phyloP scores from a whole-genome alignment of 2,113 vertebrate species.

The Daphoenositta chrysoptera region DNA sequence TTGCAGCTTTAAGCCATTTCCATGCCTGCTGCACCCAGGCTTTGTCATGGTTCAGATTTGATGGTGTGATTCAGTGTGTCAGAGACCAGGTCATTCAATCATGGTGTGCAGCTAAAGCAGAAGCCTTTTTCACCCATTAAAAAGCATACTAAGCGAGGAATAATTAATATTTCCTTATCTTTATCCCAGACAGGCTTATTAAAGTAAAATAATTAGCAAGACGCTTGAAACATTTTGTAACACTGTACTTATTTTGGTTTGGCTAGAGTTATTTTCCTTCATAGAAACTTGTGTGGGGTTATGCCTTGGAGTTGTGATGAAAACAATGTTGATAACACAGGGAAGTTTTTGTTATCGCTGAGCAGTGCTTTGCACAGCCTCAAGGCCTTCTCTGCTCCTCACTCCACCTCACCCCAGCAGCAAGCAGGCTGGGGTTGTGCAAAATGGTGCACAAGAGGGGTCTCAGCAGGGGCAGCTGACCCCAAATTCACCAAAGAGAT shows the following conservation, averaged over 20 bases:
- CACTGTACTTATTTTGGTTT: not conserved
- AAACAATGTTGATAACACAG: not conserved
- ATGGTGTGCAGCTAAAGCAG: not conserved
- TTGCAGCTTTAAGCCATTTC: not conserved
- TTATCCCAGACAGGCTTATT: not conserved
- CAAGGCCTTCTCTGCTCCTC: not conserved
- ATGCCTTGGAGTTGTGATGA: not conserved
- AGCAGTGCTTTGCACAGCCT: not conserved
- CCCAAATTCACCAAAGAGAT: not conserved
- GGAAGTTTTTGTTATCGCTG: not conserved
- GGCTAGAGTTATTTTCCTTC: not conserved
- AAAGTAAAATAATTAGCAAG: not conserved
- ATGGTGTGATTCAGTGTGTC: not conserved
- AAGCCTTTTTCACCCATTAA: not conserved
- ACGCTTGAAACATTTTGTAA: not conserved
- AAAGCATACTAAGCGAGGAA: not conserved
- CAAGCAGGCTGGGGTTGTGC: not conserved
- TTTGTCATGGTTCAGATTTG: not conserved
- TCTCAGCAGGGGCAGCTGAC: not conserved
- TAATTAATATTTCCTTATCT: not conserved
- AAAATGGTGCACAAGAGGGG: not conserved
- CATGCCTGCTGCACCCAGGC: not conserved
- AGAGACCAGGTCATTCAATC: not conserved
- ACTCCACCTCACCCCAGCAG: not conserved
- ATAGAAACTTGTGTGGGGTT: not conserved